These are phyloP conservation scores for Nemotelus nigrinus DNA, from an alignment of 2,888 invertebrate species.

Conservation along the genomic window DNA sequence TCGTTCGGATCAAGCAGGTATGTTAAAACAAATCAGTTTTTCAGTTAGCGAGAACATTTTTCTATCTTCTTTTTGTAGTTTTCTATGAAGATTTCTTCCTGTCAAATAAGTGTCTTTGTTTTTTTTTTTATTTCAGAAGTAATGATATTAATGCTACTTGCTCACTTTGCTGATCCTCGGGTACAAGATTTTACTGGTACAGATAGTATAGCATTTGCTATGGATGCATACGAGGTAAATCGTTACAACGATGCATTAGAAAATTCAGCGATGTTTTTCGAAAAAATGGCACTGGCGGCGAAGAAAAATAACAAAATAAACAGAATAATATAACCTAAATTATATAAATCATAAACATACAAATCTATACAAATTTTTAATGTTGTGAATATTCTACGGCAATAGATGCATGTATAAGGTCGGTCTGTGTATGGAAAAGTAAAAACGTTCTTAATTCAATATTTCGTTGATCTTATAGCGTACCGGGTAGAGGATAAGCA, in stretches of 20 bases:
- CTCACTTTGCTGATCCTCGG: conserved; percentile 57
- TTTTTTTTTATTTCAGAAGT: conserved; percentile 53
- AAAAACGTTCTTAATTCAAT: no score
- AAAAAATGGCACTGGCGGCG: conserved; percentile 41
- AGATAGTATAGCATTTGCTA: conserved; percentile 58
- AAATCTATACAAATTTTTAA: no score
- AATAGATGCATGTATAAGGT: no score
- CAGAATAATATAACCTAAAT: not conserved
- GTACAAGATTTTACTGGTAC: conserved; percentile 58
- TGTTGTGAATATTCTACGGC: no score
- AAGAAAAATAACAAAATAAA: not conserved
- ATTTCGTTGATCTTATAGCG: no score
- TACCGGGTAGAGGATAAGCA: no score
- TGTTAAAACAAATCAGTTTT: conserved; percentile 54
- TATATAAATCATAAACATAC: no score
- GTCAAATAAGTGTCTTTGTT: not conserved
- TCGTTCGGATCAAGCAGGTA: conserved; percentile 25
- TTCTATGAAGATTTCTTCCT: not conserved
- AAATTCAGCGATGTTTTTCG: conserved; percentile 54
- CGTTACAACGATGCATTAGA: conserved; percentile 58
- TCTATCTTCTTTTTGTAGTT: no score
- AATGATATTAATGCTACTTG: conserved; percentile 43
- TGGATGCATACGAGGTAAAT: conserved; percentile 54
- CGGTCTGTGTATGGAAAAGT: no score
- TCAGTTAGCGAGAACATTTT: conserved; percentile 49